Conservation (phyloP, 1,140 invertebrate species). For the Hermetia illucens region DNA sequence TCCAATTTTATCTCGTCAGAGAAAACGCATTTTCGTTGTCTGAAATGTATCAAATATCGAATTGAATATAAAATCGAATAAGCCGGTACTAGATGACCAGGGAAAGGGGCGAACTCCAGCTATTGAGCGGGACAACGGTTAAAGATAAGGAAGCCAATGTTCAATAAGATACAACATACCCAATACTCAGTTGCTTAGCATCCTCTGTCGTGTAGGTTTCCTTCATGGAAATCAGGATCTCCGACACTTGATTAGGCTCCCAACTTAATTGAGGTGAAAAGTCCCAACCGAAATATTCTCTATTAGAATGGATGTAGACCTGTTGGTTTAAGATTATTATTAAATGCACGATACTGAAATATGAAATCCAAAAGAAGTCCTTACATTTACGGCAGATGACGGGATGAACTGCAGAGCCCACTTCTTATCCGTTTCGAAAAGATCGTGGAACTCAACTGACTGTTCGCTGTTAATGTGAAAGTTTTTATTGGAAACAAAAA, state of each 20-base stretch:
- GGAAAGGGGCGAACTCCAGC: too few species aligned
- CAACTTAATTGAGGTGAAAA: slow-evolving; percentile 51
- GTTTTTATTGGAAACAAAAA: background rate
- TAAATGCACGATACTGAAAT: background rate
- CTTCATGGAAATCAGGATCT: slow-evolving; percentile 49
- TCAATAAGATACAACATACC: too few species aligned
- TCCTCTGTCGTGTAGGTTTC: slow-evolving; percentile 57
- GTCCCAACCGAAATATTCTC: slow-evolving; percentile 49
- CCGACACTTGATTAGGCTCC: slow-evolving; percentile 39
- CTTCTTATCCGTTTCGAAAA: slow-evolving; percentile 30
- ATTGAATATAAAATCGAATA: too few species aligned
- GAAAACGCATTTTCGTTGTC: slow-evolving; percentile 50
- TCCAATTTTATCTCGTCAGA: slow-evolving; percentile 42
- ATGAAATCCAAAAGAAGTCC: background rate
- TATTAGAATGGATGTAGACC: slow-evolving; percentile 48
- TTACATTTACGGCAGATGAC: slow-evolving; percentile 18
- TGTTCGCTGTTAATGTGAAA: slow-evolving; percentile 10
- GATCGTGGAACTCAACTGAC: slow-evolving; percentile 20
- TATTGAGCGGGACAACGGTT: too few species aligned
- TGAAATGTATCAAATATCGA: too few species aligned
- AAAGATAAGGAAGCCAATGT: too few species aligned
- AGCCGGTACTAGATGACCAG: too few species aligned
- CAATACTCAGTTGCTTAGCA: slow-evolving; percentile 45
- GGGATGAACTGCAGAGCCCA: slow-evolving; percentile 26
- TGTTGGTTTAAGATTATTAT: slow-evolving; percentile 1